Evolutionary conservation across 2,888 invertebrate species (phyloP).

Genomic region (Plemyria rubiginata): DNA sequence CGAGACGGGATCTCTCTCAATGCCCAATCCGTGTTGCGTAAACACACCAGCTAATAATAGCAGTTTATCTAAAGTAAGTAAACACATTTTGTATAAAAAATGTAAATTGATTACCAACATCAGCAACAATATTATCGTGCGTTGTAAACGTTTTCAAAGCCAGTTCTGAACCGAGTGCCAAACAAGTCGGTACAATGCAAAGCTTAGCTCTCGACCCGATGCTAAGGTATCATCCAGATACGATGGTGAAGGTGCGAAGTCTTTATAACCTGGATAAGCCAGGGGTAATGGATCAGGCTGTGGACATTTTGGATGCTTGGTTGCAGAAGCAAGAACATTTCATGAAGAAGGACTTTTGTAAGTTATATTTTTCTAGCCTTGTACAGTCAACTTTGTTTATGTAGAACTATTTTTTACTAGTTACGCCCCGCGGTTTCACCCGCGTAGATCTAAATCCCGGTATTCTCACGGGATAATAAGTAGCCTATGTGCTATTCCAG

Average conservation of each 20-base stretch:
- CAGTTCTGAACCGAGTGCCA: slow-evolving; percentile 3
- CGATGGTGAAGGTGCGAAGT: slow-evolving; percentile 37
- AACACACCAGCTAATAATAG: background rate
- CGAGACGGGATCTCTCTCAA: too few relatives aligned
- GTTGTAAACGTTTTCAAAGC: background rate
- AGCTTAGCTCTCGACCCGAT: slow-evolving; percentile 32
- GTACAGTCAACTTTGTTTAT: background rate
- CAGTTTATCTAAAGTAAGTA: background rate
- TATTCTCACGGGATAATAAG: too few relatives aligned
- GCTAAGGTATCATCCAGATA: slow-evolving; percentile 41
- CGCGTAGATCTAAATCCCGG: too few relatives aligned
- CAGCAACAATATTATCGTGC: background rate
- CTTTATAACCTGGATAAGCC: slow-evolving; percentile 46
- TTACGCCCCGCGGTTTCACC: too few relatives aligned
- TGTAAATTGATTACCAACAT: background rate
- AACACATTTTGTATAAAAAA: background rate
- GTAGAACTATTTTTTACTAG: too few relatives aligned
- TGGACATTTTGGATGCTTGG: slow-evolving; percentile 48
- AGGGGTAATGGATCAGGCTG: slow-evolving; percentile 45
- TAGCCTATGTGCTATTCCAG: too few relatives aligned
- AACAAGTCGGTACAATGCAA: slow-evolving; percentile 18
- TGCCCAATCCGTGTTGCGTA: background rate
- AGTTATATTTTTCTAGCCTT: slow-evolving; percentile 24
- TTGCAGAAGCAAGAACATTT: slow-evolving; percentile 49
- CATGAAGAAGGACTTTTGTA: slow-evolving; percentile 47